These are phyloP conservation scores for Aplochiton taeniatus DNA, from an alignment of 2,797 vertebrate species.

Conservation along the genomic window DNA sequence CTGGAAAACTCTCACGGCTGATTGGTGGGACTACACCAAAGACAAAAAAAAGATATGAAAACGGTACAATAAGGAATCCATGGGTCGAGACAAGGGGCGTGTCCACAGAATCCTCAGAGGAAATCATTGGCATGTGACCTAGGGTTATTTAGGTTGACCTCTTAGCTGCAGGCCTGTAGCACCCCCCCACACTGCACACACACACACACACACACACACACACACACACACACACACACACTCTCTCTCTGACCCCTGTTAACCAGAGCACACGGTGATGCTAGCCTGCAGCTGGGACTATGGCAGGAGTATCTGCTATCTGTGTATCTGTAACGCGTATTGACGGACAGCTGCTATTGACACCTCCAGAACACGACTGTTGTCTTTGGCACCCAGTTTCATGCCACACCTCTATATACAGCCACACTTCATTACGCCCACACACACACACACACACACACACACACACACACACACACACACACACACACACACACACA, in stretches of 20 bases:
- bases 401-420: conserved; percentile 3
- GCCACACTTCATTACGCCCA: conserved; percentile 11
- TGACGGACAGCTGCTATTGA: not conserved
- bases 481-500: not conserved
- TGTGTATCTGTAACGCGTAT: not conserved
- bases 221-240: too few relatives aligned
- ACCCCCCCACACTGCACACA: too few relatives aligned
- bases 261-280: too few relatives aligned
- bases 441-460: conserved; percentile 4
- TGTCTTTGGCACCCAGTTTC: not conserved
- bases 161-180: not conserved
- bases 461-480: not conserved
- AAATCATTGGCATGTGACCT: too few relatives aligned
- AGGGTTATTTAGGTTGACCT: not conserved
- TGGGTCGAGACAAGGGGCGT: too few relatives aligned
- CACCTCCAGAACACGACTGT: not conserved
- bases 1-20: conserved; percentile 1
- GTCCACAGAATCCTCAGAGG: too few relatives aligned
- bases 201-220: too few relatives aligned
- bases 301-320: not conserved
- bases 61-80: too few relatives aligned
- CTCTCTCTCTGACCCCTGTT: too few relatives aligned
- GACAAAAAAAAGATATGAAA: too few relatives aligned
- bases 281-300: too few relatives aligned
- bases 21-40: too few relatives aligned